Base-by-base conservation (phyloP, 1,140 invertebrate species). In the Orchestia grillus region DNA sequence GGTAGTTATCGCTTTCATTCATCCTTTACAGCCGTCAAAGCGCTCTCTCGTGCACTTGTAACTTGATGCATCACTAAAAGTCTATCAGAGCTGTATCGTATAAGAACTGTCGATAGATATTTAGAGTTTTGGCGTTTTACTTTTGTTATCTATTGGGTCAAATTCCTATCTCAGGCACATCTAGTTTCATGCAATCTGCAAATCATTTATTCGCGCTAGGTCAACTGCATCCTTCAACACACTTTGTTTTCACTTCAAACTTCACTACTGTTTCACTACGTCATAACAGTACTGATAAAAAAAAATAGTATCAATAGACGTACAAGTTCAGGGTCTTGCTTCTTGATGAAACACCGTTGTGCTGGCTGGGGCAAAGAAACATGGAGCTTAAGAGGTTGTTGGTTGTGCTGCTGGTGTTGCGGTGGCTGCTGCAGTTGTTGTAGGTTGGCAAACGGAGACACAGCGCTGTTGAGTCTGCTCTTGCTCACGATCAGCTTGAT, bases 401-500 rank as follows among this genome's bases (percentile, higher is more conserved):
- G 90, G 41, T 40, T 41, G 4, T 40, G 87, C 36, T 87, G 36
- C 41, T 90, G 88, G 41, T 90, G 23, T 42, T 41, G 43, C n/a
- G 42, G 88, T 4, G 88, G 43, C 15, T 90, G 92, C 44, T 94
- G 92, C 40, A 94, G 44, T 40, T 94, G 92, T n/a, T 94, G 92
- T 15, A 94, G 44, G 92, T 94, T 94, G 36, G 92, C 92, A 94
- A 94, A 94, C 0, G 92, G 92, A 45, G 92, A 94, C 92, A 94
- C 40, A 40, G 92, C n/a, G 92, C 92, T 94, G 92, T 94, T 94
- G 44, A 94, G 92, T 45, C 92, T 42, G 44, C 44, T 94, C 44
- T 94, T 94, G 92, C 92, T 45, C 92, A 94, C 92, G 43, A 94
- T 94, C 92, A 94, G 44, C 92, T 94, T 94, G 44, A 94, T 94